phyloP scores from a whole-genome alignment of 2,113 vertebrate species.

The Eptesicus fuscus region DNA sequence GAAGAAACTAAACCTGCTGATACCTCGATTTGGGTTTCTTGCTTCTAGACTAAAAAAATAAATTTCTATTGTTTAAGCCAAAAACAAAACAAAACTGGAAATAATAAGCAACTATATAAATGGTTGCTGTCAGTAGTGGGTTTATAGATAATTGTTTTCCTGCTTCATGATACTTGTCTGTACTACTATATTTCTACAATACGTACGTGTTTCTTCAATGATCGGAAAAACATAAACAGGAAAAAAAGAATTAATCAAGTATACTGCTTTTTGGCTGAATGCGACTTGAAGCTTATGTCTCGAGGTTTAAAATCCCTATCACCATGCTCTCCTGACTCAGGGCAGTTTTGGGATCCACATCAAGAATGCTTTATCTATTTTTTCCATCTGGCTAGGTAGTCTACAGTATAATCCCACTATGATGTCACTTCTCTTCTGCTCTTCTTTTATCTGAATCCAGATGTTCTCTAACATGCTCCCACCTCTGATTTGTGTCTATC shows the following conservation, averaged over 20 bases:
- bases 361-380: constrained; percentile 36
- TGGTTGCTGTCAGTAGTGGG: background rate
- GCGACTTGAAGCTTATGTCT: background rate
- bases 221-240: constrained; percentile 9
- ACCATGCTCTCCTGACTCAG: background rate
- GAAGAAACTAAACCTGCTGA: background rate
- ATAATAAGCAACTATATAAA: background rate
- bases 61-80: background rate
- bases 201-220: constrained; percentile 11
- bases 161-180: background rate
- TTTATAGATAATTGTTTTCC: background rate
- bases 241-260: background rate
- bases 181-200: background rate
- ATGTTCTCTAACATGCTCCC: constrained; percentile 44
- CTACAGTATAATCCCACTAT: constrained; percentile 13
- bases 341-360: background rate
- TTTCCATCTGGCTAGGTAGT: constrained; percentile 40
- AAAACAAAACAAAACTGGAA: background rate
- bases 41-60: background rate
- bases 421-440: constrained; percentile 42
- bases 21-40: background rate
- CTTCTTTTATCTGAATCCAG: constrained; percentile 57
- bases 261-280: background rate
- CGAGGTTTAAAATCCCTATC: background rate
- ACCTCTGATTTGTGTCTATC: constrained; percentile 30